Evolutionary conservation across 2,113 vertebrate genomes (phyloP), one percentile per base, ranked within the genome.

Genomic region (Scomber scombrus): DNA sequence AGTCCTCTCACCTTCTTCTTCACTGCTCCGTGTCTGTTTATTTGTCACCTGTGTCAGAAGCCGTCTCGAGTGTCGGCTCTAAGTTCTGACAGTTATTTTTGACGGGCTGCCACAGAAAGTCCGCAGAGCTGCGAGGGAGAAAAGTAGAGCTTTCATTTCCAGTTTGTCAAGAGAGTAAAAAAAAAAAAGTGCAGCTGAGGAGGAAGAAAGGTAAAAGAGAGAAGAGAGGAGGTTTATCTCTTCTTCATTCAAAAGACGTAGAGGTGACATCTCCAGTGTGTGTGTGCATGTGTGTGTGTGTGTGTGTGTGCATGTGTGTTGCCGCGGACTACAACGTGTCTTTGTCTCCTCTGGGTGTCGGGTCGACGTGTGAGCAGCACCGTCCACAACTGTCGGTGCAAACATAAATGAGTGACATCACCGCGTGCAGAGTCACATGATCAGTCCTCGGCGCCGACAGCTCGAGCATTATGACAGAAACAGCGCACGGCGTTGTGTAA

Each of bases 41-140:
- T 40, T 18, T 7, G 49, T 3, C 11, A 1, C 29, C 51, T 26
- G 18, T 13, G n/a, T 34, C 34, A 58, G n/a, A 4, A 9, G 19
- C 64, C 12, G 55, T 45, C 65, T 23, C 2, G 8, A 15, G 12
- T 43, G 19, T 49, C 7, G 18, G 16, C 13, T 9, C 15, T 21
- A 13, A 40, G 19, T 9, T 79, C 5, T 51, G 49, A 71, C 49
- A 57, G 26, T 4, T n/a, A 5, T 40, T 3, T 63, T 21, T 31
- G 56, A 76, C 14, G 19, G 18, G 47, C 84, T 70, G 69, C 46
- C 70, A 65, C 79, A 81, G 78, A 73, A 84, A 81, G 80, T 86
- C 18, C 47, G 54, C 1, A 43, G 0, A 18, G 71, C 47, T 12
- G 68, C 0, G 45, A 45, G 14, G n/a, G 12, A 51, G 23, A 47